phyloP scores from a whole-genome alignment of 2,113 vertebrate species.

The Lamprotornis superbus region DNA sequence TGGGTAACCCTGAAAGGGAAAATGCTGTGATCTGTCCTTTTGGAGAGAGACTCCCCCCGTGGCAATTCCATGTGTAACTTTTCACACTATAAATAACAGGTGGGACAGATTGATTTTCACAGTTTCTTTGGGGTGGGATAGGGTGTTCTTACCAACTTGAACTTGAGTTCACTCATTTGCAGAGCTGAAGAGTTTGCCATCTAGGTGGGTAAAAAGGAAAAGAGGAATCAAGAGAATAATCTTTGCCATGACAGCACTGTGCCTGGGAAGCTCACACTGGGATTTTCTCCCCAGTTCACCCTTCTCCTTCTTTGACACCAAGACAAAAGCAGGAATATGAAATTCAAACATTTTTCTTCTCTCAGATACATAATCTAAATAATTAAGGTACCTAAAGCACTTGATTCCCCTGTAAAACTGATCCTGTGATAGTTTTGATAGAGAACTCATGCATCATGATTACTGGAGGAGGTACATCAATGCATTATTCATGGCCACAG shows the following conservation, averaged over 20 bases:
- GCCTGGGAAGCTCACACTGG: not conserved
- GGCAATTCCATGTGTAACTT: not conserved
- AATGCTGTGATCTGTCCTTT: not conserved
- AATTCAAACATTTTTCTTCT: slow-evolving; percentile 15
- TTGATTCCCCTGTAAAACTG: slow-evolving; percentile 9
- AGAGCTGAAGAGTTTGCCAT: not conserved
- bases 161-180: not conserved
- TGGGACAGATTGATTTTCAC: not conserved
- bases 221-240: not conserved
- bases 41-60: not conserved
- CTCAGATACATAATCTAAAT: slow-evolving; percentile 31
- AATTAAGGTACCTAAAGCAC: slow-evolving; percentile 41
- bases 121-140: not conserved
- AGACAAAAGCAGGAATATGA: not conserved
- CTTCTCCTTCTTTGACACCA: not conserved
- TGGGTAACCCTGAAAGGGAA: not conserved
- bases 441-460: slow-evolving; percentile 36
- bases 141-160: not conserved
- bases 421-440: not conserved
- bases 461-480: not conserved
- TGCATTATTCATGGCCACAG: slow-evolving; percentile 61
- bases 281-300: not conserved
- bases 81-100: not conserved
- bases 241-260: not conserved
- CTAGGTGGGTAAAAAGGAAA: not conserved